Evolutionary conservation across 2,888 invertebrate genomes (phyloP), one percentile per base, ranked within the genome.

Genomic region (Shargacucullia verbasci): DNA sequence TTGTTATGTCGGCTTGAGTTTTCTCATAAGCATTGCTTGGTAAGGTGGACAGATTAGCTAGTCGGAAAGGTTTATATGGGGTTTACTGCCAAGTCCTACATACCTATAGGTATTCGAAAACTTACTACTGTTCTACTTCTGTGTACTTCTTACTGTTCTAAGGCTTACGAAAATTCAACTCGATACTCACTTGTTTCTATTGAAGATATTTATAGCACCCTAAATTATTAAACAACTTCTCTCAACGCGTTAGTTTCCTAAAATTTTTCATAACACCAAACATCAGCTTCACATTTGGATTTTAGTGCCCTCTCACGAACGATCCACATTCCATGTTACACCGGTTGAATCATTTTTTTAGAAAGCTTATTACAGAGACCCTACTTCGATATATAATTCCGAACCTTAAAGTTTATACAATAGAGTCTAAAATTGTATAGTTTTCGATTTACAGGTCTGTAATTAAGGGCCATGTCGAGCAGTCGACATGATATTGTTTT

Each of bases 401-500:
- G 43, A 68, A 81, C 82, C 63, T 55, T 84, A 76, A 31, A 0
- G 0, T 0, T 5, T 12, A 9, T 0, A 0, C 0, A 0, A 41
- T 73, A 85, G 59, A 59, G 80, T 73, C 45, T 20, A 46, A 52
- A 78, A 77, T 85, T 15, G 14, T 35, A 9, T 67, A 61, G 1
- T 3, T 10, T 7, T 33, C 5, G 29, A 31, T 52, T 73, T 75
- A 69, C 64, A 63, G 73, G 80, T 76, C 79, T 84, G 87, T 91
- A 92, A 92, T 92, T 92, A 92, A 90, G 92, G 87, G 72, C 82
- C 85, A 79, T 88, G 89, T 88, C 83, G 83, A 79, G 79, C 80
- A 83, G 85, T 83, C 85, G 84, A 87, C 85, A 81, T 87, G 88
- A 91, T 92, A 91, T 91, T 91, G 91, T 92, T 92, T 92, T 92